Base-by-base conservation (phyloP, 2,797 vertebrate species). In the Leuciscus waleckii region DNA sequence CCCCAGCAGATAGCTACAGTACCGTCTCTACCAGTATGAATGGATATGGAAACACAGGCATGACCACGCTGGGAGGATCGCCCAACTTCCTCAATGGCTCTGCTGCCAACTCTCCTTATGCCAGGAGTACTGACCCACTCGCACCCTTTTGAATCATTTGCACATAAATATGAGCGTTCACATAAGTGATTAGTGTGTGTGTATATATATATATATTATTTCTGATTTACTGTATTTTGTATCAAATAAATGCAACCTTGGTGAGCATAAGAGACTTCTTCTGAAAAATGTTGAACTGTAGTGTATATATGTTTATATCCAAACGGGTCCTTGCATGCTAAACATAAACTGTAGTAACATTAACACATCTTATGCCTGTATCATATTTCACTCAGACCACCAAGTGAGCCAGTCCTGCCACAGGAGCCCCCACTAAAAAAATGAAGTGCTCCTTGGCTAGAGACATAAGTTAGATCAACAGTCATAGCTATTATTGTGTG, bases 21-120 rank as follows among this genome's bases (percentile, higher is more conserved):
- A 98, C 98, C 5, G 97, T 99, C 92, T 97, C 96, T 93, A 98
- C 97, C 58, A 97, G 96, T 95, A 98, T 99, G 97, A 99, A 99
- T 7, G 98, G 98, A 88, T 99, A 99, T 43, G 92, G 96, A 39
- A 98, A 97, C 90, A 97, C 96, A 63, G 71, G 92, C 94, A 99
- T 99, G 97, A 98, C 96, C 93, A 99, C 98, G 92, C 93, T 99
- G 93, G 97, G 97, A 0, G 97, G 97, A 86, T 99, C 98, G 71
- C 98, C 98, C 79, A 97, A 97, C 86, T 99, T 99, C 95, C 96
- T 99, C 93, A 99, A 99, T 4, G 98, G 98, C 92, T 99, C 98
- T 14, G 97, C 98, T 88, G 98, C 98, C 95, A 99, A 99, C 94
- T 99, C 98, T 81, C 98, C 98, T 93, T 99, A 99, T 89, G 98